Evolutionary conservation across 2,113 vertebrate genomes (phyloP).

Genomic region (Gymnarchus niloticus): DNA sequence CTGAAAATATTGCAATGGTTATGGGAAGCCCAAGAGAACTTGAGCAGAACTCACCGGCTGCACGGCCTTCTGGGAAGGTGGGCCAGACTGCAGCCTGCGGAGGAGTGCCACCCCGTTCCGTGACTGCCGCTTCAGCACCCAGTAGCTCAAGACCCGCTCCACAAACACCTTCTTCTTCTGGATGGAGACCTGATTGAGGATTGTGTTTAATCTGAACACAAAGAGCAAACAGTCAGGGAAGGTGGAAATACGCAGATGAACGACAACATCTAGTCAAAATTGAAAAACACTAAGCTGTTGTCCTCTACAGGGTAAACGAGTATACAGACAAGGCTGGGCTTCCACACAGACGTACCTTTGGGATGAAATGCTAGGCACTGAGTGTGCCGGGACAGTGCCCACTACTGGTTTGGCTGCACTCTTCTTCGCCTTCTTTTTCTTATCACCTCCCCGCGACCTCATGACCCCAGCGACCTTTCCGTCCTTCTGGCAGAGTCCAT

Average conservation of each 20-base stretch:
- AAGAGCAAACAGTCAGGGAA: background rate
- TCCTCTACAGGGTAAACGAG: background rate
- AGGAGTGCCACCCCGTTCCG: constrained; percentile 90
- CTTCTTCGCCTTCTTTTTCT: constrained; percentile 76
- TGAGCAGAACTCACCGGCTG: constrained; percentile 63
- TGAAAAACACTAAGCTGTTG: background rate
- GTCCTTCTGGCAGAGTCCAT: constrained; percentile 75
- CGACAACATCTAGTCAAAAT: background rate
- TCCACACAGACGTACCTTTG: constrained; percentile 73
- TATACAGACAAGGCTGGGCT: background rate
- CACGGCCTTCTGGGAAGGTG: constrained; percentile 73
- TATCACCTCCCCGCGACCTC: constrained; percentile 74
- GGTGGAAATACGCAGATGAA: background rate
- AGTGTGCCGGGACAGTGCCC: constrained; percentile 66
- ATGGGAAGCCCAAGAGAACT: background rate
- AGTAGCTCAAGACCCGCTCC: constrained; percentile 89
- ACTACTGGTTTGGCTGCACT: constrained; percentile 62
- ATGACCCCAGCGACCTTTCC: constrained; percentile 67
- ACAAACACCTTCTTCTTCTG: constrained; percentile 91
- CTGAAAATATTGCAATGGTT: background rate
- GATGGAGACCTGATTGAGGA: constrained; percentile 92
- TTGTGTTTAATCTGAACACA: constrained; percentile 78
- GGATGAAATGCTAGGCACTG: constrained; percentile 84
- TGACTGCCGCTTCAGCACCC: constrained; percentile 90
- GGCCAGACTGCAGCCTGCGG: constrained; percentile 84